Base-by-base conservation (phyloP, 2,113 vertebrate genomes). In the Hippolais icterina region DNA sequence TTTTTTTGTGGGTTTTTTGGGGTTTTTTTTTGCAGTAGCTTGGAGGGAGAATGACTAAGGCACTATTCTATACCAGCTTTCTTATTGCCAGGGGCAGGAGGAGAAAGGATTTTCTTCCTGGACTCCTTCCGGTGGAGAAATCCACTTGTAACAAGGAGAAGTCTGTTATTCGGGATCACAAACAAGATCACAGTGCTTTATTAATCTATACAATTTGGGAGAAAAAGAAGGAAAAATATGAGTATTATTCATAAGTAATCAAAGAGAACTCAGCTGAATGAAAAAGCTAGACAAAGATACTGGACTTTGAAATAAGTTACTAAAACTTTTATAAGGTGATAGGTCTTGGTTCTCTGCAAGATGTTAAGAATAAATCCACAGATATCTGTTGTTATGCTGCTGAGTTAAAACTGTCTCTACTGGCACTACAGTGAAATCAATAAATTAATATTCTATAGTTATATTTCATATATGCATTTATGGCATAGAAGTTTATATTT, bases 161-260 rank as follows among this genome's bases (percentile, higher is more conserved):
- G 19, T n/a, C 25, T 72, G 19, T 46, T 84, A 66, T 68, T 89
- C 47, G 76, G 6, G 35, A 21, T n/a, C 75, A 19, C 27, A 46
- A 68, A 66, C 9, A 23, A 61, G 23, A 39, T 49, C 42, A 53
- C 7, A 5, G 9, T 28, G 15, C 17, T 8, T 61, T 28, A 54
- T 37, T 37, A 41, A 15, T 39, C 33, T 42, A 16, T 24, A 31
- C 2, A 86, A 23, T 20, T 49, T 29, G 16, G 3, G 14, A 5
- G 1, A 2, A 29, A 50, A 41, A 46, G 8, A 61, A 20, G 5
- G 6, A 20, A 46, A 12, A 25, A 31, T 6, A 35, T 37, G 0
- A 39, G 39, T 60, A 57, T 28, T 52, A 56, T 80, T 87, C 4
- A 23, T 50, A 82, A 77, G 4, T 25, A n/a, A 20, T 65, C 11